These are phyloP conservation scores for Macrosteles quadrilineatus DNA, from an alignment of 1,140 invertebrate genomes.

Conservation along the genomic window DNA sequence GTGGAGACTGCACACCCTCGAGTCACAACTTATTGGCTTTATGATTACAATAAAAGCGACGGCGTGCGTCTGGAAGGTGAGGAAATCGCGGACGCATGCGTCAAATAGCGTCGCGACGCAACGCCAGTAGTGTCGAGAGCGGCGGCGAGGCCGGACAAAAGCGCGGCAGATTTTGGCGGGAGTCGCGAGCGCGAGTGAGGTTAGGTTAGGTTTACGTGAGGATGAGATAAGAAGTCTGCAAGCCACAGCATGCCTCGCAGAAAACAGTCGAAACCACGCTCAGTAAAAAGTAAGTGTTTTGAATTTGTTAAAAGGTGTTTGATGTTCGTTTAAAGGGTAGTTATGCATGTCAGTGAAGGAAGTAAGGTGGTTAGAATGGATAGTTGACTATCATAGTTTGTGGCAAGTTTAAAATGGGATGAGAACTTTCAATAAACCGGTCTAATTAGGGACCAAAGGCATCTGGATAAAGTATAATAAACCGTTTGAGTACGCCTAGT, in stretches of 20 bases:
- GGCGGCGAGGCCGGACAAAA: not conserved
- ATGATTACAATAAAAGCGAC: conserved; percentile 12
- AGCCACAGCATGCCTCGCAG: not conserved
- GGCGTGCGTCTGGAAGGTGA: not conserved
- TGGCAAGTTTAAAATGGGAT: too few species aligned
- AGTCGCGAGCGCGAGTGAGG: not conserved
- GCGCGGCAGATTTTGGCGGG: not conserved
- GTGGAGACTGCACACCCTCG: not conserved
- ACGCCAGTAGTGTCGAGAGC: not conserved
- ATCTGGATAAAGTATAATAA: too few species aligned
- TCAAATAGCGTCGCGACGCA: not conserved
- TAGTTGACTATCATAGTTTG: too few species aligned
- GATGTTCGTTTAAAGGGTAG: too few species aligned
- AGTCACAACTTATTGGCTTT: conserved; percentile 21
- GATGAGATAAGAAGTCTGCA: not conserved
- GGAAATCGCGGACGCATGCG: not conserved
- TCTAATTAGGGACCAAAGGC: too few species aligned
- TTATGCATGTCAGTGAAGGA: too few species aligned
- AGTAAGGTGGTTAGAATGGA: too few species aligned
- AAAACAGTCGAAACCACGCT: conserved; percentile 16
- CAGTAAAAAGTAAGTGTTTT: conserved; percentile 25
- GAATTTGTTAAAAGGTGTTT: too few species aligned
- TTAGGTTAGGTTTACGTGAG: not conserved
- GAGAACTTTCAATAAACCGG: too few species aligned
- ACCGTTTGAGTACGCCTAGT: too few species aligned